Evolutionary conservation across 2,888 invertebrate genomes (phyloP), one percentile per base, ranked within the genome.

Genomic region (Chironomus riparius): DNA sequence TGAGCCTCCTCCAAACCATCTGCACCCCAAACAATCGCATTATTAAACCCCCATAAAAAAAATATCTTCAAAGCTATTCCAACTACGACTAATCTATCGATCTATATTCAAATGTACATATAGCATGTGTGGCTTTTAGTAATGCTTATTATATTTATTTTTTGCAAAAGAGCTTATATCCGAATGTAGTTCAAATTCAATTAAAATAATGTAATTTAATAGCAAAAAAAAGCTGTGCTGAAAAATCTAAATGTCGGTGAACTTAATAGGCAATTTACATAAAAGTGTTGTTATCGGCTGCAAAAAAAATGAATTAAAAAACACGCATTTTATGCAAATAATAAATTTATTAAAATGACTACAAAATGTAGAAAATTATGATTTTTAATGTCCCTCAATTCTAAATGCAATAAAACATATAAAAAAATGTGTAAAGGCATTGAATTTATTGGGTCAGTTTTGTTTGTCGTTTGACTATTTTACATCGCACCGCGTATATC

Each of bases 161-260:
- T 18, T 15, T 12, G 18, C 56, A 56, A 56, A 18, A 15, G 15
- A 56, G 56, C 18, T n/a, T 48, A 24, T n/a, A 69, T 48, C 47
- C 22, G 28, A 71, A 73, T 73, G 62, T 73, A 73, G 73, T 73
- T 73, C 73, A 73, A 62, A 21, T 56, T 72, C 62, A 72, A 72
- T 72, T 72, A 72, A 72, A 61, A 61, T n/a, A 21, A 22, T 62
- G 21, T 21, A 18, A 12, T 56, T 56, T 56, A 56, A 56, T 56
- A 15, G 18, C 18, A 18, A 56, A 56, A 50, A 50, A 50, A 50
- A 50, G 50, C 7, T 13, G 15, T 13, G n/a, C n/a, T n/a, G n/a
- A n/a, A n/a, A 15, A 15, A 50, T n/a, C n/a, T 4, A 62, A 0
- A 62, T 21, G 62, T 12, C 62, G 18, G 18, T 21, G 62, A 12